A percentile compares a stretch with the other conserved stretches of the same genome.
phyloP scores from a whole-genome alignment of 2,888 invertebrate genomes.

The Aspidiotus rigidus region DNA sequence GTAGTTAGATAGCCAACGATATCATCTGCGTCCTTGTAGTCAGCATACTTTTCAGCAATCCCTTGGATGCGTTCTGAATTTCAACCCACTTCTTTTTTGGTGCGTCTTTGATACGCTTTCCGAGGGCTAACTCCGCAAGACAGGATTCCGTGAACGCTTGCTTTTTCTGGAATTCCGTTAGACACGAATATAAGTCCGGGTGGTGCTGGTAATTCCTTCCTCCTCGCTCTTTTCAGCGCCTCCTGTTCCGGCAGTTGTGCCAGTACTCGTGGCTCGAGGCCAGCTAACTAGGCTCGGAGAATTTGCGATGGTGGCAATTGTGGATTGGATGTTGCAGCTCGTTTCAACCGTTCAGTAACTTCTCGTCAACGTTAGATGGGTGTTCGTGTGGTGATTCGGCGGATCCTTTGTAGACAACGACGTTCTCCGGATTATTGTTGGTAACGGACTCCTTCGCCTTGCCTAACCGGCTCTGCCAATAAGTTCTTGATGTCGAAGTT shows the following conservation, averaged over 20 bases:
- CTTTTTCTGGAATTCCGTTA: too few species aligned
- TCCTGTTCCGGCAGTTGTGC: constrained; percentile 1
- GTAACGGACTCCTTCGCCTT: neutral
- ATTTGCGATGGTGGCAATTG: neutral
- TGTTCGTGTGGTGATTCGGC: neutral
- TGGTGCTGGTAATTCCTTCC: too few species aligned
- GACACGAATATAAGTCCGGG: too few species aligned
- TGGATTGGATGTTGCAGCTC: neutral
- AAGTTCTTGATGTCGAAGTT: neutral
- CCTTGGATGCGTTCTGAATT: constrained; percentile 1
- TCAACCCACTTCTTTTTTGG: neutral
- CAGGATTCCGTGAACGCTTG: too few species aligned
- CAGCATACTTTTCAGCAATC: neutral
- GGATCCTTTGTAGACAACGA: neutral
- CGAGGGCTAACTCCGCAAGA: neutral
- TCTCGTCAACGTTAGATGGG: neutral
- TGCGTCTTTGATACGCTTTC: too few species aligned
- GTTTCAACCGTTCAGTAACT: neutral
- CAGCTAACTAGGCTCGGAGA: neutral
- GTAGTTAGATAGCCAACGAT: neutral
- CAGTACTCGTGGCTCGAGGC: neutral
- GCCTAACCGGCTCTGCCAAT: neutral
- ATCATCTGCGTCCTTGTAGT: neutral
- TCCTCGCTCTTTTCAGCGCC: too few species aligned
- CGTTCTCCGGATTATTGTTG: neutral